Base-by-base conservation (phyloP, 2,797 vertebrate species). In the Busarellus nigricollis region DNA sequence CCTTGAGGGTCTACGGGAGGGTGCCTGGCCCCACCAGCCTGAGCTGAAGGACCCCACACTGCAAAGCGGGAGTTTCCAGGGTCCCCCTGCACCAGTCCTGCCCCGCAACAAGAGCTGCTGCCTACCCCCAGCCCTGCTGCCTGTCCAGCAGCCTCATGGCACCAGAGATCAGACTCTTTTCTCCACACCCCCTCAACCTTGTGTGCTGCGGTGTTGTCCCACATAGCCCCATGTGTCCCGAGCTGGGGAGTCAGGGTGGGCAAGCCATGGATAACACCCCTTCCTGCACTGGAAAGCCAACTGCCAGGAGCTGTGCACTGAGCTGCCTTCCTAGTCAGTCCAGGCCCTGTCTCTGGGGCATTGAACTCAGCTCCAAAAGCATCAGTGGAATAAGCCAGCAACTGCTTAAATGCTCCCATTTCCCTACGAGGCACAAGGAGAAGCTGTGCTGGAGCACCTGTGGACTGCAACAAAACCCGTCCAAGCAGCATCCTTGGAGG, bases 241-340 rank as follows among this genome's bases (percentile, higher is more conserved):
- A 49, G 54, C 37, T 2, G 1, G 31, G 37, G 18, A 24, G n/a
- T 38, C 35, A 6, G n/a, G 35, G 52, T 25, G 45, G 80, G 67
- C 2, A 10, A 94, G 31, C 74, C 65, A 18, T 6, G 0, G n/a
- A 1, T 4, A 10, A 2, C 42, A 12, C 0, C 35, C 22, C 26
- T 62, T 50, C 44, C 69, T 4, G 13, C 33, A 5, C 4, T 1
- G 54, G 20, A 14, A 40, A 83, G 31, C 44, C 20, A 18, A 2
- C 25, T 0, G 0, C 28, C 42, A 17, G 74, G 55, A 58, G 18
- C 50, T 31, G 40, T 5, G 38, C 21, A 0, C 54, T 1, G 35
- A 35, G 57, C 67, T 21, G 45, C 3, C 37, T 13, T 29, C 26
- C 47, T 0, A 0, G 18, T 26, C 52, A 29, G 52, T 4, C 40